A percentile compares a stretch with the other conserved stretches of the same genome.
Evolutionary conservation across 23 tunicate genomes (phyloP).

Genomic region (Ciona savignyi): DNA sequence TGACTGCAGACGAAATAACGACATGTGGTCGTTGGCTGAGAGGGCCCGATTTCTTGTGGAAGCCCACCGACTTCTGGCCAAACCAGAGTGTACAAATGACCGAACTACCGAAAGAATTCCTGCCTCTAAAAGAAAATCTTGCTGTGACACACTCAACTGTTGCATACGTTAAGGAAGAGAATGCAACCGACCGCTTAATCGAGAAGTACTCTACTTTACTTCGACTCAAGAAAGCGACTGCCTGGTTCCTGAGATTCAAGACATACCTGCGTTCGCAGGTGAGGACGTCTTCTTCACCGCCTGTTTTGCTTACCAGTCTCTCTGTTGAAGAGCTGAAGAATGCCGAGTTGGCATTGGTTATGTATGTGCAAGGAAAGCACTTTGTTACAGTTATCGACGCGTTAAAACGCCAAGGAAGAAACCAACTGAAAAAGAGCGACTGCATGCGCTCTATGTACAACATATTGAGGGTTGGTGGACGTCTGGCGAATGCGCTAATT

Average conservation of each 20-base stretch:
- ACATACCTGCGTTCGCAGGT: too few relatives aligned
- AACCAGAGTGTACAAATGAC: not conserved
- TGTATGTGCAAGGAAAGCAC: not conserved
- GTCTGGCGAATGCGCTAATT: not conserved
- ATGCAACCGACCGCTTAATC: not conserved
- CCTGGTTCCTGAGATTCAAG: conserved; percentile 8
- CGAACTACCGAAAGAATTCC: conserved; percentile 2
- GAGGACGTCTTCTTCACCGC: not conserved
- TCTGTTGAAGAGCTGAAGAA: too few relatives aligned
- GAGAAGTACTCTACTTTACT: not conserved
- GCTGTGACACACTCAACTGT: not conserved
- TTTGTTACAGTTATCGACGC: not conserved
- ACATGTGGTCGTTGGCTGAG: too few relatives aligned
- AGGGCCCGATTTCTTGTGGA: too few relatives aligned
- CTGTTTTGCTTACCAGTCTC: conserved; percentile 2
- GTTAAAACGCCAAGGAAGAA: too few relatives aligned
- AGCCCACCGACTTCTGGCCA: conserved; percentile 8
- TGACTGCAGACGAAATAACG: too few relatives aligned
- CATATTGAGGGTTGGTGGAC: too few relatives aligned
- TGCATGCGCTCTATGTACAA: too few relatives aligned
- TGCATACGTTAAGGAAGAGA: not conserved
- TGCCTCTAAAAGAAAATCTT: not conserved
- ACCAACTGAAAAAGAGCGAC: too few relatives aligned
- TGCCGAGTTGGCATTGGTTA: too few relatives aligned
- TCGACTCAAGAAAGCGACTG: conserved; percentile 2